These are phyloP conservation scores for Drosophila ercepeae DNA, from an alignment of 1,140 invertebrate species.

Conservation along the genomic window DNA sequence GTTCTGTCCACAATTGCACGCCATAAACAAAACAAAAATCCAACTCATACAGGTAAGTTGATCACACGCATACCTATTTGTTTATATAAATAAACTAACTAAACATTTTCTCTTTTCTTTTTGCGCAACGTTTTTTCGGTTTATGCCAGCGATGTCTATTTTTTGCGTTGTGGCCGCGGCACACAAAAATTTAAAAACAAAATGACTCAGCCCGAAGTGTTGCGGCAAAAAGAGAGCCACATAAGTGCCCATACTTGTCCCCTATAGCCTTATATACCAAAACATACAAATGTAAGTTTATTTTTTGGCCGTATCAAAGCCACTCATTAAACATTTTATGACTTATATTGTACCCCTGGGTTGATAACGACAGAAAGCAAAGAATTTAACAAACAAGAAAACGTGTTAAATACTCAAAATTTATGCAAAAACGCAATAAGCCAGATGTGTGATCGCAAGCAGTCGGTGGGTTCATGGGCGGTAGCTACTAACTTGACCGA, in stretches of 20 bases:
- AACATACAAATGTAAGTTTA: constrained; percentile 17
- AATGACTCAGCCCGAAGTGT: constrained; percentile 68
- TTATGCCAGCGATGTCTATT: constrained; percentile 47
- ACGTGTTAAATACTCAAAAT: constrained; percentile 51
- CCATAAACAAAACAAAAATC: constrained; percentile 39
- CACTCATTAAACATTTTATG: constrained; percentile 30
- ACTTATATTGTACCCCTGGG: too few species aligned
- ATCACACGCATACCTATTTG: constrained; percentile 25
- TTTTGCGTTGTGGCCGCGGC: constrained; percentile 58
- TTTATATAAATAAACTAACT: constrained; percentile 34
- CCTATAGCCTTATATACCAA: constrained; percentile 1
- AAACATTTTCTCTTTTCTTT: constrained; percentile 66
- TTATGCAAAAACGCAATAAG: constrained; percentile 77
- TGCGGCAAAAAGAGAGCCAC: constrained; percentile 43
- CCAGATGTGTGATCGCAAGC: constrained; percentile 3
- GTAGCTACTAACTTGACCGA: constrained; percentile 21
- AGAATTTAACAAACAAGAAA: constrained; percentile 33
- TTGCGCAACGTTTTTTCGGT: constrained; percentile 48
- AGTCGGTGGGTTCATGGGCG: constrained; percentile 38
- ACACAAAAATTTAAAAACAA: constrained; percentile 56
- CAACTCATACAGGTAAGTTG: constrained; percentile 8
- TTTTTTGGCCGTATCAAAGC: constrained; percentile 32
- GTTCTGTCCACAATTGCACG: constrained; percentile 39
- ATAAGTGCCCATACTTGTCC: constrained; percentile 12
- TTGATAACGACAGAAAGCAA: too few species aligned